Conservation (phyloP, 2,888 invertebrate genomes). For the Protodeltote pygarga region DNA sequence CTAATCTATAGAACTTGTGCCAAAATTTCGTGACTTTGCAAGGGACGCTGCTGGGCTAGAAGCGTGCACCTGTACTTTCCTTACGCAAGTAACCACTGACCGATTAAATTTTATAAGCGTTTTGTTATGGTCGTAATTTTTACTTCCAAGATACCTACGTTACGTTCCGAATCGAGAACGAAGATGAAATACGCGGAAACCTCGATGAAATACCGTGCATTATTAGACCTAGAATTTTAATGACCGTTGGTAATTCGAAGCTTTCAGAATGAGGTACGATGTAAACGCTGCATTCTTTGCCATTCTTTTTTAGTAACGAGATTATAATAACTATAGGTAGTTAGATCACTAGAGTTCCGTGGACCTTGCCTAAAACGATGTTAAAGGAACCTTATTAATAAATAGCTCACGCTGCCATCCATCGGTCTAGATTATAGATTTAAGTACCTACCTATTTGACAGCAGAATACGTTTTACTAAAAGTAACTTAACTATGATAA, state of each 20-base stretch:
- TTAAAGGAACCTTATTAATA: no score
- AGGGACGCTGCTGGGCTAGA: conserved; percentile 10
- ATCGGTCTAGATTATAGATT: no score
- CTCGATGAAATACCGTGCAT: conserved; percentile 22
- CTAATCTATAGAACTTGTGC: neutral
- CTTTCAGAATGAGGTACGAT: conserved; percentile 9
- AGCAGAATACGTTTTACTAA: no score
- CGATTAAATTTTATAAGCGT: conserved; percentile 38
- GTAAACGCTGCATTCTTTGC: conserved; percentile 8
- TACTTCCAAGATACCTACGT: conserved; percentile 36
- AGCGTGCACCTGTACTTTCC: conserved; percentile 37
- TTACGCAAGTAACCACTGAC: conserved; percentile 32
- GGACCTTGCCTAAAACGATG: no score
- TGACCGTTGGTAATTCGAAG: conserved; percentile 19
- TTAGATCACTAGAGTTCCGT: no score
- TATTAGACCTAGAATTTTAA: conserved; percentile 47
- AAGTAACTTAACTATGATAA: no score
- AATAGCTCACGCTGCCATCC: no score
- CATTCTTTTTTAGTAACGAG: conserved; percentile 8
- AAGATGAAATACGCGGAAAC: conserved; percentile 48
- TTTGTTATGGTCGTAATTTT: conserved; percentile 35
- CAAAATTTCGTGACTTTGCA: conserved; percentile 7
- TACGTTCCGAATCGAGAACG: conserved; percentile 42
- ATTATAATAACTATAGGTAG: no score
- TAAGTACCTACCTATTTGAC: no score